These are phyloP conservation scores for Agrotis clavis DNA, from an alignment of 2,888 invertebrate genomes.

Conservation along the genomic window DNA sequence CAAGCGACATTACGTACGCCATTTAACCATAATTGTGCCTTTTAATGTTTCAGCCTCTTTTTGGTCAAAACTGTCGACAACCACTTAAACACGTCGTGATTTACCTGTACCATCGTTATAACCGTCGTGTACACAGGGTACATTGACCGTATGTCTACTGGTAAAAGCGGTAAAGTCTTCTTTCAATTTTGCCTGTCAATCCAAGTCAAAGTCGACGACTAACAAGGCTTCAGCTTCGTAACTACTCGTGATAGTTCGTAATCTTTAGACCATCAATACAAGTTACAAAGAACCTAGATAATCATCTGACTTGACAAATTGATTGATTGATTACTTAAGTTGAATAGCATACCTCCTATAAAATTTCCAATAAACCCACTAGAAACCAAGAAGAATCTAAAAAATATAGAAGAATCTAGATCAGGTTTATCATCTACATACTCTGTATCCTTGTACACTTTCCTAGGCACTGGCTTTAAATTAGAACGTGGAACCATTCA, in stretches of 20 bases:
- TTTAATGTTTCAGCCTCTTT: background rate
- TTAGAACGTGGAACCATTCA: too few relatives aligned
- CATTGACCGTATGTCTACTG: constrained; percentile 22
- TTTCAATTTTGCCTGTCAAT: constrained; percentile 30
- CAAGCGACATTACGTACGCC: constrained; percentile 9
- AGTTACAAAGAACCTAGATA: background rate
- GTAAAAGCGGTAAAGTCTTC: constrained; percentile 2
- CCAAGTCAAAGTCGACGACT: too few relatives aligned
- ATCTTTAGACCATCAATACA: background rate
- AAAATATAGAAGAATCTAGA: too few relatives aligned
- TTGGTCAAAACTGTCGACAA: constrained; percentile 21
- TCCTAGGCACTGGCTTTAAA: too few relatives aligned
- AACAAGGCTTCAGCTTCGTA: constrained; percentile 24
- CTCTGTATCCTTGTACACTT: too few relatives aligned
- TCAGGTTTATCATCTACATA: too few relatives aligned
- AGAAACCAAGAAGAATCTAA: too few relatives aligned
- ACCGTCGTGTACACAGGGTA: background rate
- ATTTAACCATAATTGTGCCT: constrained; percentile 10
- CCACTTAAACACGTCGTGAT: constrained; percentile 43
- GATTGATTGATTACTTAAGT: background rate
- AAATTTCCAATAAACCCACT: too few relatives aligned
- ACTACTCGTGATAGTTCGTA: constrained; percentile 24
- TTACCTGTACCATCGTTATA: constrained; percentile 21
- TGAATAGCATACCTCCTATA: too few relatives aligned
- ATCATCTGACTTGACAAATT: too few relatives aligned